These are phyloP conservation scores for Platanista minor DNA, from an alignment of 2,113 vertebrate genomes.

Conservation along the genomic window DNA sequence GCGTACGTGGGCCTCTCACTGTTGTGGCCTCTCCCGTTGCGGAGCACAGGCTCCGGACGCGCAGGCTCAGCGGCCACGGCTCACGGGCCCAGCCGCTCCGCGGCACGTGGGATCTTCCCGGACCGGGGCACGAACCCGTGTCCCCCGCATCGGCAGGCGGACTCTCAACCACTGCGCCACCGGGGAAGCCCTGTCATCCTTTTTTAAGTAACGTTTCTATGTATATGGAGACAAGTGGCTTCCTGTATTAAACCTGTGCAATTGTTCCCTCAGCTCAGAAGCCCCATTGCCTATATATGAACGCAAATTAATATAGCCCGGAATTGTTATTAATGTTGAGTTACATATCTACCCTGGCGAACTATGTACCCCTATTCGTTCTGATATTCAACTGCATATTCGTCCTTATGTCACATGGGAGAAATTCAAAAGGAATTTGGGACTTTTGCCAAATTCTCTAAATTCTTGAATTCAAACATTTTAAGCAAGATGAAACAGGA, in stretches of 20 bases:
- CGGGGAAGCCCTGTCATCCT: neutral
- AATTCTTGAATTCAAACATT: slow-evolving; percentile 43
- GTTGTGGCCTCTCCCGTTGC: too few relatives aligned
- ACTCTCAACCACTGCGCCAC: too few relatives aligned
- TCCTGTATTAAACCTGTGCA: neutral
- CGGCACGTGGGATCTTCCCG: too few relatives aligned
- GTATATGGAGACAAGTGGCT: neutral
- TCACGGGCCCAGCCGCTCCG: too few relatives aligned
- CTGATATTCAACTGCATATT: neutral
- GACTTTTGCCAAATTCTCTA: slow-evolving; percentile 40
- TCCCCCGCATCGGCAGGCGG: too few relatives aligned
- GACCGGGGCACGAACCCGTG: too few relatives aligned
- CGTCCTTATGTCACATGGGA: slow-evolving; percentile 15
- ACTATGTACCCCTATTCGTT: slow-evolving; percentile 13
- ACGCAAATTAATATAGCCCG: neutral
- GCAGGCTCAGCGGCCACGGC: too few relatives aligned
- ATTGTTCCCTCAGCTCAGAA: neutral
- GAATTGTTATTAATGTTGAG: slow-evolving; percentile 29
- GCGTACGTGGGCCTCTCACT: too few relatives aligned
- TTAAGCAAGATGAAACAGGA: slow-evolving; percentile 29
- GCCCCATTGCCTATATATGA: neutral
- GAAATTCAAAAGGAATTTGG: slow-evolving; percentile 49
- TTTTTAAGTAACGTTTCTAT: neutral
- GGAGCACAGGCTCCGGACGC: too few relatives aligned
- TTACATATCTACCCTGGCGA: neutral